A percentile compares a stretch with the other conserved stretches of the same genome.
phyloP scores from a whole-genome alignment of 2,113 vertebrate species.

The Turnix velox region DNA sequence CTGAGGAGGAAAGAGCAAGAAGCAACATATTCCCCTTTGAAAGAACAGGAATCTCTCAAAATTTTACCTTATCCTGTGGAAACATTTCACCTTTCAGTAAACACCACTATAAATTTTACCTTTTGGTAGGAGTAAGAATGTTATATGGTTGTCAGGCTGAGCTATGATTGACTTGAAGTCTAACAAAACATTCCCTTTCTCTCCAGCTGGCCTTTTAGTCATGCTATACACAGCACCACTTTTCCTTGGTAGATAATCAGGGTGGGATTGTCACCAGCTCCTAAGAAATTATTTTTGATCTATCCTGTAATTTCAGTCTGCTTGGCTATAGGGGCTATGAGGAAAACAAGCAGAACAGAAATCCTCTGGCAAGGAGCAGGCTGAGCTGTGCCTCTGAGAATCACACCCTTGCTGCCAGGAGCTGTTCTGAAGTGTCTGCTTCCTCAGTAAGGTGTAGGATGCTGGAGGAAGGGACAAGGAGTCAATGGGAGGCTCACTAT shows the following conservation, averaged over 20 bases:
- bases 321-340: neutral
- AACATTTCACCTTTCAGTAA: neutral
- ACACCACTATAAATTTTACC: constrained; percentile 15
- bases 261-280: neutral
- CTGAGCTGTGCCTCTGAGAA: neutral
- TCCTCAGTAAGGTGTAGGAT: neutral
- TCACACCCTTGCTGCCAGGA: neutral
- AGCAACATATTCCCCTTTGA: neutral
- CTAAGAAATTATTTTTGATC: neutral
- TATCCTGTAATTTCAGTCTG: neutral
- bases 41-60: neutral
- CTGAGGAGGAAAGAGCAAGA: neutral
- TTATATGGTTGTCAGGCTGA: constrained; percentile 28
- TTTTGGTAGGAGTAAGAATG: constrained; percentile 6
- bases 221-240: fast-evolving
- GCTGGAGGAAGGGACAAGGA: neutral
- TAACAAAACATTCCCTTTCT: constrained; percentile 12
- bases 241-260: neutral
- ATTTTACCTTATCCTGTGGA: neutral
- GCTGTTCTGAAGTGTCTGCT: neutral
- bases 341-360: neutral
- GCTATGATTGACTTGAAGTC: constrained; percentile 33
- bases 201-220: neutral
- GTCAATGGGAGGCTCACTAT: fast-evolving
- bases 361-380: neutral